Evolutionary conservation across 2,888 invertebrate species (phyloP), one percentile per base, ranked within the genome.

Genomic region (Nezara viridula): DNA sequence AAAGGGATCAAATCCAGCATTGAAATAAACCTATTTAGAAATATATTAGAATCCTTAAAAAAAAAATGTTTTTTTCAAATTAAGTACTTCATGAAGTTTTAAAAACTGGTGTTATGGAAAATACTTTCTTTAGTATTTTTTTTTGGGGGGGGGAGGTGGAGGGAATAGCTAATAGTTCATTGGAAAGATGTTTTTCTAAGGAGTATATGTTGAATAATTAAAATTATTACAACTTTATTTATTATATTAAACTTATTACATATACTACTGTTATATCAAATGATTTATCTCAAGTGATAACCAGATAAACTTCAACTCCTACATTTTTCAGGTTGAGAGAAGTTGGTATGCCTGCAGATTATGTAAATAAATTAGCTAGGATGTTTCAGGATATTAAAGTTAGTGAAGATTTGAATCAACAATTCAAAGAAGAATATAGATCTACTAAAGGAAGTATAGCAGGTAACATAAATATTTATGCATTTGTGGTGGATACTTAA

Each of bases 321-420:
- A 85, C 27, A 32, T 87, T 87, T 88, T 90, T 27, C 88, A 92
- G 92, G 92, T 91, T 97, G 86, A 94, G 98, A 91, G 99, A 99
- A 93, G 98, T 98, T 27, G 99, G 99, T 50, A 99, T 99, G 99
- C 99, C 99, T 6, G 99, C 99, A 0, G 99, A 99, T 93, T 99
- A 98, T 94, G 98, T 99, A 32, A 99, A 99, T 94, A 99, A 99
- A 93, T 94, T 99, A 92, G 98, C 98, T 16, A 94, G 99, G 91
- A 99, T 99, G 99, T 98, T 98, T 93, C 98, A 98, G 94, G 99
- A 99, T 93, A 98, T 99, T 91, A 99, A 99, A 95, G 98, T 95
- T 81, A 98, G 98, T 92, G 98, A 98, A 93, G 99, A 99, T 94
- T 94, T 99, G 90, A 99, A 99, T 94, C 95, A 96, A 91, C 97